Conservation (phyloP, 2,888 invertebrate species). For the Ceriagrion tenellum region DNA sequence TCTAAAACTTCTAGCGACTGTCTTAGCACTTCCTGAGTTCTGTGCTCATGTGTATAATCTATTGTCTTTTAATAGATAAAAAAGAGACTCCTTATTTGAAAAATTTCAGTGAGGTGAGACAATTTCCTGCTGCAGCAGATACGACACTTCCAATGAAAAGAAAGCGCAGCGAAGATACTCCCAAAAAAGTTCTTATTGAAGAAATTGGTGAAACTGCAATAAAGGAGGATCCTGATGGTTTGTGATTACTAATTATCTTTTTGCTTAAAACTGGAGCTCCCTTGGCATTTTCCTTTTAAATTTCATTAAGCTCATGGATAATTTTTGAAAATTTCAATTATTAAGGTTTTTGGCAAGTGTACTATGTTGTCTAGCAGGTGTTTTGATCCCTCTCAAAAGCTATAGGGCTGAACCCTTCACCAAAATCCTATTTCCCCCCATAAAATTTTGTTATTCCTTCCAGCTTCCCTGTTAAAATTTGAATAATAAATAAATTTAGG, state of each 20-base stretch:
- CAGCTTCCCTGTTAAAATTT: too few species aligned
- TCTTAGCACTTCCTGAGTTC: not conserved
- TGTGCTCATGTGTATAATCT: not conserved
- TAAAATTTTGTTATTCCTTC: too few species aligned
- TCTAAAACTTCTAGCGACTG: too few species aligned
- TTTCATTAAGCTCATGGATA: not conserved
- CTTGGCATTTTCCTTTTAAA: not conserved
- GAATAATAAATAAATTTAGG: too few species aligned
- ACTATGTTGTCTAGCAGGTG: too few species aligned
- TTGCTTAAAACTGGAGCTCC: not conserved
- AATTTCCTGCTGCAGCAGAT: slow-evolving; percentile 90
- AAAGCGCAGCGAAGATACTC: slow-evolving; percentile 81
- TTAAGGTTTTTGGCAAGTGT: not conserved
- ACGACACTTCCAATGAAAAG: slow-evolving; percentile 87
- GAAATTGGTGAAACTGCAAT: slow-evolving; percentile 73
- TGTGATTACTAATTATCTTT: not conserved
- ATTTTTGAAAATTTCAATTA: not conserved
- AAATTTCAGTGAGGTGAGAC: slow-evolving; percentile 86
- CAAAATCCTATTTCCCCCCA: too few species aligned
- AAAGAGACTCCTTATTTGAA: too few species aligned
- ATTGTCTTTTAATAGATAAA: too few species aligned
- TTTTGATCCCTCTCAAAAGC: too few species aligned
- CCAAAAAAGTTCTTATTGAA: slow-evolving; percentile 76
- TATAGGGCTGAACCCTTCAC: too few species aligned
- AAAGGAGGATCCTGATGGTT: slow-evolving; percentile 71